Conservation (phyloP, 2,113 vertebrate species). For the Sarotherodon lohbergeri region DNA sequence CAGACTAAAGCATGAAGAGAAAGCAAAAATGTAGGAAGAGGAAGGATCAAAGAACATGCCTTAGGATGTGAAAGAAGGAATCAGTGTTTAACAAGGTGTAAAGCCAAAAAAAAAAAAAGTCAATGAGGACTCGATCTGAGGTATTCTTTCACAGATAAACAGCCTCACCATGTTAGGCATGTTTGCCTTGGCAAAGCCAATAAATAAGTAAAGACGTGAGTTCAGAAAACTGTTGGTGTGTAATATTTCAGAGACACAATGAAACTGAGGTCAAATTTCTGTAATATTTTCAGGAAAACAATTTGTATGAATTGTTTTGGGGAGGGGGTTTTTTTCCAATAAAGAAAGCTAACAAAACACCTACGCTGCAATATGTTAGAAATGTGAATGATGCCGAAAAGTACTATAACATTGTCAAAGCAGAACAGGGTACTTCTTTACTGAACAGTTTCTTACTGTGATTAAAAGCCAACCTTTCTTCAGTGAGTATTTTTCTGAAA, state of each 20-base stretch:
- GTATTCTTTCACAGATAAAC: constrained; percentile 32
- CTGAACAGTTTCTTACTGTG: neutral
- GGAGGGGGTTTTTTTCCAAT: neutral
- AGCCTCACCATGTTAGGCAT: constrained; percentile 34
- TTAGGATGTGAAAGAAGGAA: constrained; percentile 19
- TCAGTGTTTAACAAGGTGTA: constrained; percentile 33
- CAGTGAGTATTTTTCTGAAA: neutral
- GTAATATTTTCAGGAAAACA: constrained; percentile 1
- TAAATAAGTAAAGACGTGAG: constrained; percentile 47
- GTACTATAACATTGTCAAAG: neutral
- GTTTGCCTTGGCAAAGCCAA: constrained; percentile 17
- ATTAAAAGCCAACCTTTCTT: neutral
- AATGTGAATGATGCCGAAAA: neutral
- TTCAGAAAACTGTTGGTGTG: constrained; percentile 18
- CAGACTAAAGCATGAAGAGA: neutral
- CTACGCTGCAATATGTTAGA: neutral
- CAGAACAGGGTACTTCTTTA: neutral
- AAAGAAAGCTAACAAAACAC: constrained; percentile 1
- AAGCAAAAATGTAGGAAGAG: neutral
- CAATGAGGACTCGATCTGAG: constrained; percentile 30
- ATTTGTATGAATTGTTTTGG: constrained; percentile 25
- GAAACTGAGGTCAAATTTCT: neutral
- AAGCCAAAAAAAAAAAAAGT: constrained; percentile 35
- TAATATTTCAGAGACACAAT: constrained; percentile 33
- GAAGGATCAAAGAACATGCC: constrained; percentile 3